These are phyloP conservation scores for Forpus xanthops DNA, from an alignment of 2,797 vertebrate genomes.

Conservation along the genomic window DNA sequence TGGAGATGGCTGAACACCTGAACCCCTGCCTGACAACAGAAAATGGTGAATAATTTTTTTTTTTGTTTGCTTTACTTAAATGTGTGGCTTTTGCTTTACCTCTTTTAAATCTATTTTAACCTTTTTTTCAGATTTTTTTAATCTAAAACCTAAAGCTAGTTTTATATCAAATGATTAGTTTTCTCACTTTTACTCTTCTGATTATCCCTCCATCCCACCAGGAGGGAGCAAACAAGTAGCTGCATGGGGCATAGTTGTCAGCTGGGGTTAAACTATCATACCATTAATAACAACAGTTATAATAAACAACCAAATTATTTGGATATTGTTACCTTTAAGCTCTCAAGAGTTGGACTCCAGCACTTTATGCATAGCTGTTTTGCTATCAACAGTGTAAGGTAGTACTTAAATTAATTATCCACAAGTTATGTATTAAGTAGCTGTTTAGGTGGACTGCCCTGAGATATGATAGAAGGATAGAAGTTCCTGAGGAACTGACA, in stretches of 20 bases:
- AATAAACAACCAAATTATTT: neutral
- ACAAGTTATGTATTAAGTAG: neutral
- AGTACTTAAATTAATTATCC: neutral
- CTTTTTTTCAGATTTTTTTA: neutral
- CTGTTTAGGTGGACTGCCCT: neutral
- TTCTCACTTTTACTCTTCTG: neutral
- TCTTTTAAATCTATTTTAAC: neutral
- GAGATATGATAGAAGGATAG: neutral
- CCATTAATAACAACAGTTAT: neutral
- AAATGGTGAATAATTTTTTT: neutral
- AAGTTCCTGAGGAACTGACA: neutral
- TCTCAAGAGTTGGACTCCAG: neutral
- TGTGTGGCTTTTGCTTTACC: neutral
- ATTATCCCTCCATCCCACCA: neutral
- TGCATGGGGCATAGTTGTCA: neutral
- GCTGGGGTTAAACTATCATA: neutral
- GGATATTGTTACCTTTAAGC: neutral
- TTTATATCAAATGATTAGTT: neutral
- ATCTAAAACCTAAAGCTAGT: neutral
- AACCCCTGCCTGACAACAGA: neutral
- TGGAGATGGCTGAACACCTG: neutral
- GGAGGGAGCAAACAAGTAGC: fast-evolving
- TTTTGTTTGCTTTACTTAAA: neutral
- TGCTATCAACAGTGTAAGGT: neutral
- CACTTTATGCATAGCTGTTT: neutral